Evolutionary conservation across 53 echinoderm and acorn worm genomes (phyloP), one percentile per base, ranked within the genome.

Genomic region (Crossaster papposus): DNA sequence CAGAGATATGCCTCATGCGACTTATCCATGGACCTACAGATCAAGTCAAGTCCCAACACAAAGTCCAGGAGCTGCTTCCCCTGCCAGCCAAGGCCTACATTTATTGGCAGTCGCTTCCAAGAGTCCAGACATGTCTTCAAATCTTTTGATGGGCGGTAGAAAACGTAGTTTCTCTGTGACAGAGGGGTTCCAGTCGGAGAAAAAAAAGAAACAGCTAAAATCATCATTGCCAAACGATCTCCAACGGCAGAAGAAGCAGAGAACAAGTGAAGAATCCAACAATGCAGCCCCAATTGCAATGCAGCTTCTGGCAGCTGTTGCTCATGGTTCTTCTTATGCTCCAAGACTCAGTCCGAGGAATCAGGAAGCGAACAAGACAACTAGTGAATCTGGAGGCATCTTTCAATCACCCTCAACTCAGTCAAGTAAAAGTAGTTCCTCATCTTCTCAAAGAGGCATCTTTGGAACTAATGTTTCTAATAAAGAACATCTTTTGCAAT

Each of bases 301-400:
- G 85, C 91, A 91, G 55, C 77, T 91, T 50, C 79, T 91, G 31
- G 91, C 91, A 52, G 91, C 91, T 50, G 91, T 91, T 70, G 91
- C 91, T 10, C 51, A 91, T 52, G 64, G 85, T 17, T 83, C 84
- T 17, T 85, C 85, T 23, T 51, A 91, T 38, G 78, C 52, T 32
- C 91, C 84, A 18, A 85, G 79, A 77, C 72, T 87, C 87, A 87
- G 87, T 28, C 87, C 87, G 34, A 77, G 87, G 54, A 63, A 29
- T 58, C 12, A 22, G 14, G 62, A 58, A 3, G 26, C 11, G 6
- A 62, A 28, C 31, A 54, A 32, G 18, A 12, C 12, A 51, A 55
- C 54, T 31, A 54, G 50, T 85, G 85, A 85, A 73, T 12, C 85
- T 44, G 70, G 36, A 24, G 30, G 15, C 11, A 54, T 0, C n/a